These are phyloP conservation scores for Drosophila seguyi DNA, from an alignment of 1,140 invertebrate species.

Conservation along the genomic window DNA sequence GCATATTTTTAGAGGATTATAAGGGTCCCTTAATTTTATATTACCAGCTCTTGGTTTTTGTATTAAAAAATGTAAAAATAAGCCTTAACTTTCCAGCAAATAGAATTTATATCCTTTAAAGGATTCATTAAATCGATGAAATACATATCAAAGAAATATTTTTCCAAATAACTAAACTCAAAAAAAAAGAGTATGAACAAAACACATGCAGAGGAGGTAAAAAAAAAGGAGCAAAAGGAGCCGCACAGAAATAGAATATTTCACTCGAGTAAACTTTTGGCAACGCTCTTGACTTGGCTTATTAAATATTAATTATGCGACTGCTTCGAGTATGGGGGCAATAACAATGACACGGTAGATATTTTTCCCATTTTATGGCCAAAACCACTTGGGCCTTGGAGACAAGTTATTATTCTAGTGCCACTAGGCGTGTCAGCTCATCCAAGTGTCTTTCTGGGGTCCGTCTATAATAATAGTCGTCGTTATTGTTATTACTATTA, in stretches of 20 bases:
- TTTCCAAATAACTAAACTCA: neutral
- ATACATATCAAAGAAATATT: neutral
- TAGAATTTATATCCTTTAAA: neutral
- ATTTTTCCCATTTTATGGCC: conserved; percentile 56
- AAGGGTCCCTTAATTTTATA: too few species aligned
- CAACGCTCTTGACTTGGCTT: conserved; percentile 53
- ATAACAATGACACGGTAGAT: conserved; percentile 46
- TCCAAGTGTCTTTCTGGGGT: conserved; percentile 29
- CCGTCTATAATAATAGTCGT: conserved; percentile 18
- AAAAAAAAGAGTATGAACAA: neutral
- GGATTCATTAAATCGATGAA: too few species aligned
- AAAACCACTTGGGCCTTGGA: conserved; percentile 60
- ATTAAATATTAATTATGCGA: conserved; percentile 82
- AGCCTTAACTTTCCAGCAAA: neutral
- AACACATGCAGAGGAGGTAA: conserved; percentile 5
- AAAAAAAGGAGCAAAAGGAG: neutral
- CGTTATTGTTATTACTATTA: conserved; percentile 28
- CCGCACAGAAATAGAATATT: conserved; percentile 19
- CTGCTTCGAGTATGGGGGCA: conserved; percentile 29
- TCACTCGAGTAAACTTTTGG: conserved; percentile 37
- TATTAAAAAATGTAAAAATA: too few species aligned
- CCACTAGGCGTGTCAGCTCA: conserved; percentile 74
- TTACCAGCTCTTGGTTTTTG: neutral
- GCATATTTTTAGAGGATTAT: too few species aligned
- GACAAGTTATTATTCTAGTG: conserved; percentile 43